Evolutionary conservation across 2,888 invertebrate species (phyloP).

Genomic region (Eucriotettix oculatus): DNA sequence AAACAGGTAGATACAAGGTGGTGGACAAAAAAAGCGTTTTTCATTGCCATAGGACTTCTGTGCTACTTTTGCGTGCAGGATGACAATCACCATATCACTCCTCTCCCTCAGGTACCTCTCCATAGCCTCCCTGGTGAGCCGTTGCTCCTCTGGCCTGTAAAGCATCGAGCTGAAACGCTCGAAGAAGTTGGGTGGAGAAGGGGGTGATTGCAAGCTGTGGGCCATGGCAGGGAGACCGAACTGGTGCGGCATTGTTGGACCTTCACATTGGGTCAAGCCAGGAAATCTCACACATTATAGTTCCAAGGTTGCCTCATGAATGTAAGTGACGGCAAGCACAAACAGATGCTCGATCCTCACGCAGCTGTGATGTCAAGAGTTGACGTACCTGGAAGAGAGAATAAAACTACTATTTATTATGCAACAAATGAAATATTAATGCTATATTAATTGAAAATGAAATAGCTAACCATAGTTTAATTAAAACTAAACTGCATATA

Average conservation of each 20-base stretch:
- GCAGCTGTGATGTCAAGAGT: too few relatives aligned
- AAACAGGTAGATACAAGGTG: slow-evolving; percentile 94
- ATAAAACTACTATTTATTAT: too few relatives aligned
- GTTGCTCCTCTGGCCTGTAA: slow-evolving; percentile 58
- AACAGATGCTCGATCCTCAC: too few relatives aligned
- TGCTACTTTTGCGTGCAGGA: slow-evolving; percentile 97
- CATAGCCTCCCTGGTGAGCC: slow-evolving; percentile 85
- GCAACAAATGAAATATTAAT: too few relatives aligned
- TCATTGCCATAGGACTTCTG: slow-evolving; percentile 99
- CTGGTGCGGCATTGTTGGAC: slow-evolving; percentile 58
- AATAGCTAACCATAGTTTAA: too few relatives aligned
- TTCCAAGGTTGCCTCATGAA: background rate
- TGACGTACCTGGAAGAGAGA: too few relatives aligned
- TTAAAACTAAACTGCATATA: too few relatives aligned
- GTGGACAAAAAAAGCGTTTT: slow-evolving; percentile 98
- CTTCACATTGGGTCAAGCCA: slow-evolving; percentile 5
- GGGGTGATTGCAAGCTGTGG: slow-evolving; percentile 63
- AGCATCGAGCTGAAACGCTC: slow-evolving; percentile 33
- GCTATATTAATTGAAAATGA: too few relatives aligned
- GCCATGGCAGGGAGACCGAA: slow-evolving; percentile 56
- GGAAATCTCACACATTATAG: slow-evolving; percentile 9
- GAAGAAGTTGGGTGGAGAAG: slow-evolving; percentile 52
- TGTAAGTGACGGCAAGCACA: too few relatives aligned
- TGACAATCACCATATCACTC: slow-evolving; percentile 90
- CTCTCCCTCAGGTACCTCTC: slow-evolving; percentile 86